Evolutionary conservation across 2,113 vertebrate species (phyloP).

Genomic region (Motacilla alba): DNA sequence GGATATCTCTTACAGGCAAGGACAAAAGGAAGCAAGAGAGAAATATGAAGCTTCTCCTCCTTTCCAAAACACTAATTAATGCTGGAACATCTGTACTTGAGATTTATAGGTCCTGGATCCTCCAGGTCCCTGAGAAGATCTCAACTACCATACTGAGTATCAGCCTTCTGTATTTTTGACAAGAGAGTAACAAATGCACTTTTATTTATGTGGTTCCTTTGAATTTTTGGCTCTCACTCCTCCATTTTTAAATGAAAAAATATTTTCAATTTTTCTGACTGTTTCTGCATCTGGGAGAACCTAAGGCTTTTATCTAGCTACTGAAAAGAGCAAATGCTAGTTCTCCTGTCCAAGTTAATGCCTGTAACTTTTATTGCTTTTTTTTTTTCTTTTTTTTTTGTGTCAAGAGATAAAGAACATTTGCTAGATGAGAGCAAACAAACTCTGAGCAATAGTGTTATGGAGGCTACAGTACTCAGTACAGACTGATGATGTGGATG

Average conservation of each 20-base stretch:
- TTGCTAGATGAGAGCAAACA: background rate
- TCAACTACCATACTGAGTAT: rapidly evolving
- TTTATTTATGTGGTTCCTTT: background rate
- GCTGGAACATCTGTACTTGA: background rate
- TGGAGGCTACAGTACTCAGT: background rate
- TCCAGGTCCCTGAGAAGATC: background rate
- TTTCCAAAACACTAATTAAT: background rate
- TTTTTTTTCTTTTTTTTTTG: background rate
- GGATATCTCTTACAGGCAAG: background rate
- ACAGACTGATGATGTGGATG: background rate
- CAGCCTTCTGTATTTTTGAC: background rate
- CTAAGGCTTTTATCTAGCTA: background rate
- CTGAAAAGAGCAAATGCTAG: background rate
- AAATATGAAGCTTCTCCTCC: background rate
- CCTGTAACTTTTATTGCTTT: background rate
- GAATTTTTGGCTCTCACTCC: background rate
- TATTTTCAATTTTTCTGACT: background rate
- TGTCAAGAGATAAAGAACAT: background rate
- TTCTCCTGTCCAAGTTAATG: background rate
- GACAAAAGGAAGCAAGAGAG: background rate
- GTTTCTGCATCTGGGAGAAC: background rate
- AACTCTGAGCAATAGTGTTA: background rate
- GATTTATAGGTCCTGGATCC: background rate
- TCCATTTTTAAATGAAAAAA: background rate
- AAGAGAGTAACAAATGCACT: background rate